Evolutionary conservation across 1,140 invertebrate species (phyloP).

Genomic region (Danaus melanippus): DNA sequence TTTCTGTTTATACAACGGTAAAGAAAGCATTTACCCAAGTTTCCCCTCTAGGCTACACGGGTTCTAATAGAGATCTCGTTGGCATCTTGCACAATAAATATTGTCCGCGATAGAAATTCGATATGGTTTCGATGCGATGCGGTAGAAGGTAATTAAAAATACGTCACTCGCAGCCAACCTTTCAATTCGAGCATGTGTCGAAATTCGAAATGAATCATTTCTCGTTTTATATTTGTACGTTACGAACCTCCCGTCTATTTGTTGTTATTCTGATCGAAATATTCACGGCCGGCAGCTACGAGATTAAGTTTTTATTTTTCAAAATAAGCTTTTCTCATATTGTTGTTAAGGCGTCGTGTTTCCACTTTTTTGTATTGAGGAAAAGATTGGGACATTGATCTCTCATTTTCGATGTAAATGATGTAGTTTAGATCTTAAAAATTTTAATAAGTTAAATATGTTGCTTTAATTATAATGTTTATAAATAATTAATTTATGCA

Average conservation of each 20-base stretch:
- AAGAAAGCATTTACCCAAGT: not conserved
- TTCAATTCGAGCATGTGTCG: conserved; percentile 68
- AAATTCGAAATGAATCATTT: conserved; percentile 70
- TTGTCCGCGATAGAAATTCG: conserved; percentile 65
- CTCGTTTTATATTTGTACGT: conserved; percentile 62
- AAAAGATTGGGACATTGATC: too few relatives aligned
- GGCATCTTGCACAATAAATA: conserved; percentile 19
- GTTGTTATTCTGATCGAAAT: conserved; percentile 46
- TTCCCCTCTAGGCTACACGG: too few relatives aligned
- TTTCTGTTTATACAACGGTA: too few relatives aligned
- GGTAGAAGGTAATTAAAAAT: conserved; percentile 70
- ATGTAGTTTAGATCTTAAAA: too few relatives aligned
- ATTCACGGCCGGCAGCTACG: conserved; percentile 22
- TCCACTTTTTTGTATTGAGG: not conserved
- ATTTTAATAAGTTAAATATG: too few relatives aligned
- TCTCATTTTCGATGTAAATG: too few relatives aligned
- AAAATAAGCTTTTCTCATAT: not conserved
- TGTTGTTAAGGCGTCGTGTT: conserved; percentile 1
- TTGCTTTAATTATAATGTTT: too few relatives aligned
- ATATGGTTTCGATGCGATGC: conserved; percentile 52
- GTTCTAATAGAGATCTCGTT: too few relatives aligned
- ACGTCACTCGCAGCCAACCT: conserved; percentile 68
- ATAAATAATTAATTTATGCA: too few relatives aligned
- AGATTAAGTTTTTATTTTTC: conserved; percentile 32
- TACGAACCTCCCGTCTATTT: conserved; percentile 40